phyloP scores from a whole-genome alignment of 1,140 invertebrate species.

The Diachasmimorpha longicaudata region DNA sequence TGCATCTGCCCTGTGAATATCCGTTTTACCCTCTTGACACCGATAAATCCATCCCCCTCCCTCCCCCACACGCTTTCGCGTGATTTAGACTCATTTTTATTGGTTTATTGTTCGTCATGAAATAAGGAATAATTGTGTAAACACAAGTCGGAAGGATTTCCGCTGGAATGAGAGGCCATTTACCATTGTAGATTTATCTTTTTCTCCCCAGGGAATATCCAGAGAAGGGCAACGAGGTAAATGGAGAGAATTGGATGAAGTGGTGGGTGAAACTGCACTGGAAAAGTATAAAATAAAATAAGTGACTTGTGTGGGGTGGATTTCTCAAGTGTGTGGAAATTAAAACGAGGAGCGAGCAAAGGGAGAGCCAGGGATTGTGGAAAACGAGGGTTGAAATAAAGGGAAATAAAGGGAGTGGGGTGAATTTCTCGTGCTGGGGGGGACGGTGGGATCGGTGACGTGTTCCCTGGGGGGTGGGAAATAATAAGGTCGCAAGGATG shows the following conservation, averaged over 20 bases:
- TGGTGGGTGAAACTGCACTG: neutral
- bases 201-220: neutral
- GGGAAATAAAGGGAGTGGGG: constrained; percentile 40
- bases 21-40: neutral
- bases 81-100: neutral
- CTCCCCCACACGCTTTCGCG: neutral
- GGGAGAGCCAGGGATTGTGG: constrained; percentile 15
- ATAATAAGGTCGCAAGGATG: constrained; percentile 47
- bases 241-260: neutral
- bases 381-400: constrained; percentile 28
- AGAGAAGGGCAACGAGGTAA: neutral
- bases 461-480: constrained; percentile 33
- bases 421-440: neutral
- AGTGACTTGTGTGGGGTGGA: constrained; percentile 17
- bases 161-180: neutral
- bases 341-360: neutral
- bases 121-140: neutral
- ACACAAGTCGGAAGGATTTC: neutral
- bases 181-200: neutral
- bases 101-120: neutral
- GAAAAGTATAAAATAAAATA: constrained; percentile 26
- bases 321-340: neutral
- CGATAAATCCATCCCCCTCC: neutral
- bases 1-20: neutral
- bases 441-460: neutral